These are phyloP conservation scores for Oncopodura yosiiana DNA, from an alignment of 1,140 invertebrate species.

Conservation along the genomic window DNA sequence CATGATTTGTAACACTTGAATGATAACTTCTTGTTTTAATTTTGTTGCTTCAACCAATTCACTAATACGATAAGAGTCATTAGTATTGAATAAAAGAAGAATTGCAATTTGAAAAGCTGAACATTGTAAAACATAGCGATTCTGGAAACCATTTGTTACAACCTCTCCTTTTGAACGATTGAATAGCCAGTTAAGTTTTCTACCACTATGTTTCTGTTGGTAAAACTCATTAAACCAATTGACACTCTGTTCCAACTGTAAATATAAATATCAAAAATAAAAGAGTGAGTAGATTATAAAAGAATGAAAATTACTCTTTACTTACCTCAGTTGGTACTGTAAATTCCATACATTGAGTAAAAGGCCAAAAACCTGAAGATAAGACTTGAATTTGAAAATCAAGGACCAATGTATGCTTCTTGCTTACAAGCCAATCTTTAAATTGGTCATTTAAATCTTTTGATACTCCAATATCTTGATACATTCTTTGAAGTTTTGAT, in stretches of 20 bases:
- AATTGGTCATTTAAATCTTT: constrained; percentile 95
- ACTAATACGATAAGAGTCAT: constrained; percentile 68
- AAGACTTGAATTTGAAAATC: constrained; percentile 94
- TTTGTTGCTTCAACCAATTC: constrained; percentile 78
- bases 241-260: constrained; percentile 79
- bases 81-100: constrained; percentile 83
- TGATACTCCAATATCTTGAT: constrained; percentile 89
- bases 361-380: constrained; percentile 96
- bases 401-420: constrained; percentile 63
- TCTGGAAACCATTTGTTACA: constrained; percentile 80
- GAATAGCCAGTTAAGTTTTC: constrained; percentile 95
- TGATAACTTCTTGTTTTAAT: constrained; percentile 70
- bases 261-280: constrained; percentile 30
- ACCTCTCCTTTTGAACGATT: constrained; percentile 97
- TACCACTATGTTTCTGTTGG: constrained; percentile 82
- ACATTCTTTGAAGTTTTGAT: constrained; percentile 97
- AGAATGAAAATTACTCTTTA: too few species aligned
- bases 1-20: constrained; percentile 73
- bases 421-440: constrained; percentile 55
- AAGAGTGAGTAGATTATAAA: too few species aligned
- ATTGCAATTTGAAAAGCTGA: constrained; percentile 98
- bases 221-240: constrained; percentile 92
- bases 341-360: constrained; percentile 85
- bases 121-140: constrained; percentile 72
- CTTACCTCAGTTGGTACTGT: constrained; percentile 75